A percentile compares a stretch with the other conserved stretches of the same genome.
These are phyloP conservation scores for Drosophila gaucha DNA, from an alignment of 2,888 invertebrate species.

Conservation along the genomic window DNA sequence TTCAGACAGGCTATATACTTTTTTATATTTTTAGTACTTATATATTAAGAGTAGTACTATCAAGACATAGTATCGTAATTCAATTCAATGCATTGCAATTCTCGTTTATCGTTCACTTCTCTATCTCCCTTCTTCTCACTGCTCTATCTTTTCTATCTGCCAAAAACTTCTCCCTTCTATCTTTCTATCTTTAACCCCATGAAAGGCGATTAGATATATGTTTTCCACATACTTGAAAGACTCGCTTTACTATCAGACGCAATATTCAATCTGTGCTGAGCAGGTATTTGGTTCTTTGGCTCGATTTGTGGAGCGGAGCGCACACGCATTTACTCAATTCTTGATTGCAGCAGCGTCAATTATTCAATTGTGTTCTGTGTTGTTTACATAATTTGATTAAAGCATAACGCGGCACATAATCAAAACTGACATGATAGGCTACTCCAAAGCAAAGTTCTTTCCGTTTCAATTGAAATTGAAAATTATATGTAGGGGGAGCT, in stretches of 20 bases:
- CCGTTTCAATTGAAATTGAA: slow-evolving; percentile 61
- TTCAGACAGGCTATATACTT: no score
- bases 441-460: slow-evolving; percentile 73
- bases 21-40: no score
- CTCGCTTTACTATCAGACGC: background rate
- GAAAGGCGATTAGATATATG: background rate
- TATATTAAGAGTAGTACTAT: no score
- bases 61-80: no score
- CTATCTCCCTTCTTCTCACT: no score
- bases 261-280: background rate
- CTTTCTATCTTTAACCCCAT: background rate
- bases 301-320: slow-evolving; percentile 14
- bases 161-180: no score
- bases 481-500: slow-evolving; percentile 55
- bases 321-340: slow-evolving; percentile 39
- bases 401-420: slow-evolving; percentile 67
- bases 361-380: slow-evolving; percentile 71
- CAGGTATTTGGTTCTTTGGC: slow-evolving; percentile 20
- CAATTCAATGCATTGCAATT: no score
- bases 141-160: no score
- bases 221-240: background rate
- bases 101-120: no score
- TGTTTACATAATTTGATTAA: slow-evolving; percentile 72
- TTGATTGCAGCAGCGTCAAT: slow-evolving; percentile 58
- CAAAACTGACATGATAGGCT: slow-evolving; percentile 75